phyloP scores from a whole-genome alignment of 2,797 vertebrate species.

The Prunella strophiata region DNA sequence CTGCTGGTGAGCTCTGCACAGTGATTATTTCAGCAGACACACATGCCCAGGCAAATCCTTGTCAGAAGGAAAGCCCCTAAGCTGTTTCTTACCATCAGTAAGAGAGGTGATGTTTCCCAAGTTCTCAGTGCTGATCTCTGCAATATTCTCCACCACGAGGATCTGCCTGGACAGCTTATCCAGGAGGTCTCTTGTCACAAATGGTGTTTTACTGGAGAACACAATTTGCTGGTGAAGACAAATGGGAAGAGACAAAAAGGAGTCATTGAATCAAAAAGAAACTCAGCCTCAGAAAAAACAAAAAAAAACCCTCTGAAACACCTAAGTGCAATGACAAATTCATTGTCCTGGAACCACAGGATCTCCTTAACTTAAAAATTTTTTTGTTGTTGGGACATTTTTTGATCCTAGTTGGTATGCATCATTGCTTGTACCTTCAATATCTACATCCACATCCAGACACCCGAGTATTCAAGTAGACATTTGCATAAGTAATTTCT shows the following conservation, averaged over 20 bases:
- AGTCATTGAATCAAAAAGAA: background rate
- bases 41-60: background rate
- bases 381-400: background rate
- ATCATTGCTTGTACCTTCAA: background rate
- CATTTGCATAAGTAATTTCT: background rate
- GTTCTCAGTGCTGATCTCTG: conserved; percentile 87
- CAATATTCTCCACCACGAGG: conserved; percentile 86
- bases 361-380: background rate
- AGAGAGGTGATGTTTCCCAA: conserved; percentile 83
- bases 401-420: background rate
- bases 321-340: background rate
- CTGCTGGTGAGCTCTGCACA: background rate
- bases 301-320: background rate
- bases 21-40: background rate
- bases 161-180: conserved; percentile 89
- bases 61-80: background rate
- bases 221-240: conserved; percentile 81
- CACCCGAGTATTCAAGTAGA: background rate
- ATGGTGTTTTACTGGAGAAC: conserved; percentile 80
- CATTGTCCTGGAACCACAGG: background rate
- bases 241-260: background rate
- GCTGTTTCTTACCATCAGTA: conserved; percentile 83
- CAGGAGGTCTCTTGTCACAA: conserved; percentile 83
- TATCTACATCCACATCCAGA: background rate
- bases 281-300: background rate